phyloP scores from a whole-genome alignment of 2,888 invertebrate species.

The Anarsia innoxiella region DNA sequence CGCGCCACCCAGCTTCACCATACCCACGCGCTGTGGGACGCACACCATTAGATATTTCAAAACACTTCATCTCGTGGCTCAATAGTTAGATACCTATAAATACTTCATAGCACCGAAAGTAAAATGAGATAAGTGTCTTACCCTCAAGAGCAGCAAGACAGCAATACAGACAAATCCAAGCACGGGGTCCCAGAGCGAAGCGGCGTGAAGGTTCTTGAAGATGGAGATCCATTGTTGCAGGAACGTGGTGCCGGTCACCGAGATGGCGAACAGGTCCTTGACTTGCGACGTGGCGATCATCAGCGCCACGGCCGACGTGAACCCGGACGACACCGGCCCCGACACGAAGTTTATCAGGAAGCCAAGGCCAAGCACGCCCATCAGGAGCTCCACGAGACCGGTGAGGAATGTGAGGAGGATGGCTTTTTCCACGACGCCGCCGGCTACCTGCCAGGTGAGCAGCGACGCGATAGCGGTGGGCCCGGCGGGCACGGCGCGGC shows the following conservation, averaged over 20 bases:
- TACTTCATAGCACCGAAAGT: not conserved
- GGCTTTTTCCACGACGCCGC: constrained; percentile 80
- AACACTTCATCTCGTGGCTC: not conserved
- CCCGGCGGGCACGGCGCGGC: constrained; percentile 94
- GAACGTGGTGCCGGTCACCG: constrained; percentile 83
- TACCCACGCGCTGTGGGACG: constrained; percentile 76
- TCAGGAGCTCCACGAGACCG: constrained; percentile 83
- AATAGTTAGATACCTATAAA: no score
- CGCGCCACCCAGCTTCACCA: constrained; percentile 77
- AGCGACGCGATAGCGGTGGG: constrained; percentile 94
- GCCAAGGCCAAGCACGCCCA: constrained; percentile 89
- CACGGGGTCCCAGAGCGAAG: constrained; percentile 82
- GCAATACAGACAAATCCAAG: constrained; percentile 85
- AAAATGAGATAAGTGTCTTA: no score
- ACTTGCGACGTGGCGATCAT: constrained; percentile 93
- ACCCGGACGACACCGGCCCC: constrained; percentile 91
- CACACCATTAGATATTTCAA: no score
- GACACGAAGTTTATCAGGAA: constrained; percentile 93
- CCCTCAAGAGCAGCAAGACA: constrained; percentile 84
- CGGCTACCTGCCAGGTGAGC: constrained; percentile 86
- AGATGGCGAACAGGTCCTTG: constrained; percentile 86
- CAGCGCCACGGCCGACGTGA: constrained; percentile 92
- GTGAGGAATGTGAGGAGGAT: constrained; percentile 83
- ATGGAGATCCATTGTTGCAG: constrained; percentile 85
- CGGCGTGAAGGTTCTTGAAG: constrained; percentile 78